Evolutionary conservation across 2,113 vertebrate genomes (phyloP).

Genomic region (Phoxinus phoxinus): DNA sequence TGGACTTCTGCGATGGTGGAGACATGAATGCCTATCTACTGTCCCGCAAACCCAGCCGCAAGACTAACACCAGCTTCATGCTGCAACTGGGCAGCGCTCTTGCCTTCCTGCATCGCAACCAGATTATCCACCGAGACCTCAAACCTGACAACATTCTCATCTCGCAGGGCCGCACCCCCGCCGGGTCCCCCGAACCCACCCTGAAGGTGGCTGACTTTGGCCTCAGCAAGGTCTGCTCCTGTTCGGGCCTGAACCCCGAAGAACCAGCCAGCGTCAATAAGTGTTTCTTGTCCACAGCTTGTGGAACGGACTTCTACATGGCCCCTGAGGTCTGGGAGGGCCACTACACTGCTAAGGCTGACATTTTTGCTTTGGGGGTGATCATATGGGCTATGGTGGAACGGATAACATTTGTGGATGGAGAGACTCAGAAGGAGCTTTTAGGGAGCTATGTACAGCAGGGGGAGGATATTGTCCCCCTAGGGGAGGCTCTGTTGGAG

Average conservation of each 20-base stretch:
- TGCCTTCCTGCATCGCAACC: conserved; percentile 96
- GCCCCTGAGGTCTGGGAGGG: conserved; percentile 97
- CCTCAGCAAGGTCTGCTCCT: conserved; percentile 93
- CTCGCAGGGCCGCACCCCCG: conserved; percentile 78
- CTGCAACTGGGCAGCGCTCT: conserved; percentile 95
- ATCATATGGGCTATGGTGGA: conserved; percentile 99
- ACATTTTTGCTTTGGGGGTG: conserved; percentile 95
- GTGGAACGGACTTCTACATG: conserved; percentile 98
- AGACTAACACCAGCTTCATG: conserved; percentile 98
- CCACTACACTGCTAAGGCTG: conserved; percentile 96
- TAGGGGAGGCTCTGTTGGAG: conserved; percentile 93
- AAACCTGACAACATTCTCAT: conserved; percentile 78
- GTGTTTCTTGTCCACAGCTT: conserved; percentile 94
- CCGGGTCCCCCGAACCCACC: conserved; percentile 85
- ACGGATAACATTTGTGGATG: conserved; percentile 93
- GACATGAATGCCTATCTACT: conserved; percentile 97
- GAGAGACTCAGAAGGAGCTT: conserved; percentile 93
- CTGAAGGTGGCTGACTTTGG: conserved; percentile 96
- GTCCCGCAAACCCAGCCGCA: conserved; percentile 91
- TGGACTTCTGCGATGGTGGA: conserved; percentile 97
- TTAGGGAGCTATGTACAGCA: conserved; percentile 93
- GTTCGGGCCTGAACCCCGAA: conserved; percentile 87
- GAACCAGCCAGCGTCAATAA: conserved; percentile 94
- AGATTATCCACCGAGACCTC: conserved; percentile 56
- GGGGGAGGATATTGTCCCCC: conserved; percentile 89